Base-by-base conservation (phyloP, 2,797 vertebrate genomes). In the Calcarius lapponicus region DNA sequence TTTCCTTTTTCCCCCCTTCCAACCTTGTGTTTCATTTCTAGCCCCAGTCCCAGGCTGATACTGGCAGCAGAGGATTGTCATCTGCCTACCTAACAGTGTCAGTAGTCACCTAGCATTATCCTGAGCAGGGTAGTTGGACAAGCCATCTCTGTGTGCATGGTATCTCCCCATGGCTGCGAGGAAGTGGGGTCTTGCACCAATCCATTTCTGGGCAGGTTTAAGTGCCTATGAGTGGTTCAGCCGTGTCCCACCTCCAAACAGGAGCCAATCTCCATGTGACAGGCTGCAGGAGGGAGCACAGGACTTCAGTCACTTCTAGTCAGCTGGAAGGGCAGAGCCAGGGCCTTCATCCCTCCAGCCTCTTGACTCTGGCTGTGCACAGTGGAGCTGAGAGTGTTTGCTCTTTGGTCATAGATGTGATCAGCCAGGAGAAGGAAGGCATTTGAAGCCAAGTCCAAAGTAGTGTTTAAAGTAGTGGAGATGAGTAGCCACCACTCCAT, bases 101-200 rank as follows among this genome's bases (percentile, higher is more conserved):
- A 20, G 36, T 26, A 31, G 58, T 24, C 1, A 1, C 5, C 8
- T 64, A 0, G 53, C 11, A 2, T 53, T 29, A 6, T 22, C 11
- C 43, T 21, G 38, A 48, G 48, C 17, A 47, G 17, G 2, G 3
- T 56, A 8, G 28, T 11, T 50, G 36, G n/a, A 18, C 26, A 57
- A 60, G 18, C 24, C 31, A 8, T 13, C 21, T 65, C 28, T 64
- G 13, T 62, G n/a, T 17, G 42, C 32, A 22, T 24, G 40, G 21
- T 25, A 3, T 51, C 25, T 84, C 26, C 31, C 22, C 20, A 3
- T 15, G 72, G 64, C 51, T 73, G 47, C 54, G 54, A 32, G 38
- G 19, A 47, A 71, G 42, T 9, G 58, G 10, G 2, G 6, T 26
- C 14, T 36, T 32, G 32, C 21, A 31, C 11, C 26, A 34, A 0